Conservation (phyloP, 2,797 vertebrate genomes). For the Sebastes matsubarae region DNA sequence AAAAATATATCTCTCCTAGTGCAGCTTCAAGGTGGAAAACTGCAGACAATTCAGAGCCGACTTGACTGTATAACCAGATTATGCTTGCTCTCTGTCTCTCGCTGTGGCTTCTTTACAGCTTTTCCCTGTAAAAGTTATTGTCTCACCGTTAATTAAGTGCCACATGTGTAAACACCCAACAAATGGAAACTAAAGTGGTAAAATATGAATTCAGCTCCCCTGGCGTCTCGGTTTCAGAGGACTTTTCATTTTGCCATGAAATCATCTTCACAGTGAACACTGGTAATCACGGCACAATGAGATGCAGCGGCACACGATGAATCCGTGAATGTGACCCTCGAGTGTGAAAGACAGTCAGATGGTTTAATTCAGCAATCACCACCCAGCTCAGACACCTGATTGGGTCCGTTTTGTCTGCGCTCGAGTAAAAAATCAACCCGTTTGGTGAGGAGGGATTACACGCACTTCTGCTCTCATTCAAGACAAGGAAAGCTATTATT, state of each 20-base stretch:
- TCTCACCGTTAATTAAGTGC: conserved; percentile 24
- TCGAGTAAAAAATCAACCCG: conserved; percentile 36
- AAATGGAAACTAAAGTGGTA: neutral
- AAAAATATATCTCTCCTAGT: neutral
- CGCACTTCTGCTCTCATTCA: conserved; percentile 32
- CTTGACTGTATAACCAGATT: neutral
- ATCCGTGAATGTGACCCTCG: conserved; percentile 46
- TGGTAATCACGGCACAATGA: conserved; percentile 61
- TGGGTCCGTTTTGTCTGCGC: conserved; percentile 51
- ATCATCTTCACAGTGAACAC: conserved; percentile 38
- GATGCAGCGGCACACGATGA: conserved; percentile 18
- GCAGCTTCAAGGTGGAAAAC: conserved; percentile 10
- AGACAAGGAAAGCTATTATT: conserved; percentile 46
- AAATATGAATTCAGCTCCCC: conserved; percentile 8
- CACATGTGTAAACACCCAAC: neutral
- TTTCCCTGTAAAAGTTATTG: conserved; percentile 2
- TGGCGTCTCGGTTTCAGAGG: neutral
- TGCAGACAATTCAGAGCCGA: neutral
- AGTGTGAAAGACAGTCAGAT: conserved; percentile 44
- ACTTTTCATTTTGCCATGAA: conserved; percentile 36
- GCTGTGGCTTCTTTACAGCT: neutral
- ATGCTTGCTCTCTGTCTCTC: neutral
- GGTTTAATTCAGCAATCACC: conserved; percentile 61
- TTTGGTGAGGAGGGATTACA: conserved; percentile 23
- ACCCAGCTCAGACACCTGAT: conserved; percentile 49